phyloP scores from a whole-genome alignment of 23 tunicate species.

The Corella eumyota region DNA sequence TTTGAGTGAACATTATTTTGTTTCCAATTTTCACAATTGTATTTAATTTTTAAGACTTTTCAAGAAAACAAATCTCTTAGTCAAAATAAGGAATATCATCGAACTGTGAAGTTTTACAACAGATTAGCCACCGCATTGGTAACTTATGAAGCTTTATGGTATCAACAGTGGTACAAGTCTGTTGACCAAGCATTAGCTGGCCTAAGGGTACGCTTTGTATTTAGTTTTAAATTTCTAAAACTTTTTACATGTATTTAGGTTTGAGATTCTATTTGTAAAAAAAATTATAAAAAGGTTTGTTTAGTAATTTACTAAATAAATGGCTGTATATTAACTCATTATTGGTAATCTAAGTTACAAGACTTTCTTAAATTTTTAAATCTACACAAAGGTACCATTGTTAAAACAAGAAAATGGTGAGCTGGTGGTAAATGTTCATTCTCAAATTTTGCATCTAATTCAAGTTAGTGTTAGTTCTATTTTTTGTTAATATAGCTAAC shows the following conservation, averaged over 20 bases:
- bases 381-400: constrained; percentile 25
- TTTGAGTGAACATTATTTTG: background rate
- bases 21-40: too few species aligned
- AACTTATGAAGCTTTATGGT: constrained; percentile 76
- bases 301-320: background rate
- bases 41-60: constrained; percentile 51
- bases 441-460: constrained; percentile 36
- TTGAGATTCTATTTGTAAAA: background rate
- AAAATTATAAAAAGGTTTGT: background rate
- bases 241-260: background rate
- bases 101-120: constrained; percentile 83
- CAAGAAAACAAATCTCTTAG: constrained; percentile 62
- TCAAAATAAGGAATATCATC: constrained; percentile 71
- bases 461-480: too few species aligned
- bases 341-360: too few species aligned
- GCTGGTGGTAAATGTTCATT: constrained; percentile 64
- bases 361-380: too few species aligned
- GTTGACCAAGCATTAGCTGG: constrained; percentile 51
- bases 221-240: background rate
- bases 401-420: constrained; percentile 42
- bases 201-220: constrained; percentile 28
- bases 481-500: too few species aligned
- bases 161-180: constrained; percentile 87
- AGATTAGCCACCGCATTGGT: constrained; percentile 69
- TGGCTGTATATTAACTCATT: too few species aligned